A percentile compares a stretch with the other conserved stretches of the same genome.
Evolutionary conservation across 1,140 invertebrate genomes (phyloP).

Genomic region (Pseudomyrmex gracilis): DNA sequence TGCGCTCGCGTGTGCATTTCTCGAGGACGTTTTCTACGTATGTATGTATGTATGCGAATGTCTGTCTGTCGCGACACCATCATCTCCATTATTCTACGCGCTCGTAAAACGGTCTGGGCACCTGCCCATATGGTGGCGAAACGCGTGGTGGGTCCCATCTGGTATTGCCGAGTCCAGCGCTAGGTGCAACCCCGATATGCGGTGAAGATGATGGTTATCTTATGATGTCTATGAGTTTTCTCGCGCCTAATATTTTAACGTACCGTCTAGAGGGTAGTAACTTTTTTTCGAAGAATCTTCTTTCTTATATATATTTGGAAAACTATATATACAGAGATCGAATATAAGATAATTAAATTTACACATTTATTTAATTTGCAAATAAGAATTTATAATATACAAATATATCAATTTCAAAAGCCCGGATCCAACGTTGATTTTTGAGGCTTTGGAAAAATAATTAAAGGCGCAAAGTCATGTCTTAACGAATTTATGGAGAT

Average conservation of each 20-base stretch:
- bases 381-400: neutral
- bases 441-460: neutral
- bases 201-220: slow-evolving; percentile 34
- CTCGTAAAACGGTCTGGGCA: slow-evolving; percentile 74
- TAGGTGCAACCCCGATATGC: slow-evolving; percentile 46
- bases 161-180: slow-evolving; percentile 48
- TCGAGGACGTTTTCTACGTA: slow-evolving; percentile 14
- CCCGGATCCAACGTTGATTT: neutral
- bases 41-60: slow-evolving; percentile 15
- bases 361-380: neutral
- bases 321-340: neutral
- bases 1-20: slow-evolving; percentile 44
- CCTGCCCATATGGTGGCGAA: slow-evolving; percentile 83
- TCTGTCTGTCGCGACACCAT: slow-evolving; percentile 46
- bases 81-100: slow-evolving; percentile 38
- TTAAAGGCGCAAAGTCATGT: neutral
- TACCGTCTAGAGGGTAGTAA: neutral
- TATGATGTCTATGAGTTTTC: slow-evolving; percentile 10
- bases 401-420: too few species aligned
- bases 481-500: neutral
- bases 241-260: neutral
- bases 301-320: neutral
- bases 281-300: neutral
- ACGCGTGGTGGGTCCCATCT: slow-evolving; percentile 76
- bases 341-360: neutral